phyloP scores from a whole-genome alignment of 2,797 vertebrate genomes.

The Decapterus maruadsi region DNA sequence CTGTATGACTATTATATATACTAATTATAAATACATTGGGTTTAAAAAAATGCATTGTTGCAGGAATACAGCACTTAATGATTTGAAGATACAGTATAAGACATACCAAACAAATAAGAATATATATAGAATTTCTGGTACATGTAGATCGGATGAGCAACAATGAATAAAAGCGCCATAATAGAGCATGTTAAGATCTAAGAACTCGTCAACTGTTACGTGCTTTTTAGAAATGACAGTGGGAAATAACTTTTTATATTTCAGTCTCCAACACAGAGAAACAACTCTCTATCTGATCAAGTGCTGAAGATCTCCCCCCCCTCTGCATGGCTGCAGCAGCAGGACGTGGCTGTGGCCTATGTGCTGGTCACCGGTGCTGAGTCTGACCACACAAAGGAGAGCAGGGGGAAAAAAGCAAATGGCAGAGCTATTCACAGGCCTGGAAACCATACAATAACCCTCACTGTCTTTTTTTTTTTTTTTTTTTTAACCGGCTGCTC shows the following conservation, averaged over 20 bases:
- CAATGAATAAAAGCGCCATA: not conserved
- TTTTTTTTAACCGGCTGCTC: constrained; percentile 4
- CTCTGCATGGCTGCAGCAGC: not conserved
- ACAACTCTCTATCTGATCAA: not conserved
- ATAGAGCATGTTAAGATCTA: not conserved
- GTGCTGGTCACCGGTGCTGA: constrained; percentile 14
- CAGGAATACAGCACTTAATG: not conserved
- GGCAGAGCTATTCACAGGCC: constrained; percentile 45
- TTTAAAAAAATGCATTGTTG: no score
- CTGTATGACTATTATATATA: not conserved
- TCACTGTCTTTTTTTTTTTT: constrained; percentile 42
- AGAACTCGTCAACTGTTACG: not conserved
- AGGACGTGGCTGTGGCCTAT: constrained; percentile 30
- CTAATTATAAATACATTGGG: no score
- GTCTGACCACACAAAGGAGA: constrained; percentile 45
- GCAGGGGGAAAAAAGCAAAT: constrained; percentile 52
- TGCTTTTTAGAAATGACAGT: not conserved
- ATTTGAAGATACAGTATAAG: no score
- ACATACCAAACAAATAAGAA: not conserved
- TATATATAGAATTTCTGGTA: not conserved
- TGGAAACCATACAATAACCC: constrained; percentile 60
- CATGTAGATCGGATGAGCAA: not conserved
- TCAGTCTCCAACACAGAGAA: not conserved
- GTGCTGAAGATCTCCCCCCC: not conserved
- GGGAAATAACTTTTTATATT: no score